phyloP scores from a whole-genome alignment of 2,113 vertebrate genomes.

The Ictalurus furcatus region DNA sequence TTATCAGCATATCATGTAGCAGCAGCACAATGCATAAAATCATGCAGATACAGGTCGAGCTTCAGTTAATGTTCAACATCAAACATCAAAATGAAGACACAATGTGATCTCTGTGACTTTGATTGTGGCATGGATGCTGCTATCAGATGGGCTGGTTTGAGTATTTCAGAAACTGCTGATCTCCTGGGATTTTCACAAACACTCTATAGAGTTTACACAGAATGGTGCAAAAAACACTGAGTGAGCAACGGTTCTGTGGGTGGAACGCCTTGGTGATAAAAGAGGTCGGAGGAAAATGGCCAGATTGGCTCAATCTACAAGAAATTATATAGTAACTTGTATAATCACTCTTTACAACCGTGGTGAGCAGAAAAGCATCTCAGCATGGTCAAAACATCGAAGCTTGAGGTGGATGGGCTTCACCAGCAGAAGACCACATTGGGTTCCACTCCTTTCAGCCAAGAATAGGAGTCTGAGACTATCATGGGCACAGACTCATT shows the following conservation, averaged over 20 bases:
- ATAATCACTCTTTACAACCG: background rate
- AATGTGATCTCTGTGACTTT: too few species aligned
- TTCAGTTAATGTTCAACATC: background rate
- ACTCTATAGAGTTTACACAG: background rate
- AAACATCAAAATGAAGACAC: background rate
- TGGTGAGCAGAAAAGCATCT: background rate
- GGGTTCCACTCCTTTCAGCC: background rate
- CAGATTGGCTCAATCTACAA: background rate
- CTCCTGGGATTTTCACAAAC: background rate
- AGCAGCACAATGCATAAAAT: background rate
- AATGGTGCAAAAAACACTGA: background rate
- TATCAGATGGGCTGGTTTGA: background rate
- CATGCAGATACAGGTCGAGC: background rate
- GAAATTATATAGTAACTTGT: background rate
- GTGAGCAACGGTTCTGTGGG: background rate
- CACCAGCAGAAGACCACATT: background rate
- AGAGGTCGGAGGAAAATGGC: background rate
- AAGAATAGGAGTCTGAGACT: background rate
- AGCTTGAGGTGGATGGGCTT: background rate
- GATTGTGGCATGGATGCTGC: too few species aligned
- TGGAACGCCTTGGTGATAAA: background rate
- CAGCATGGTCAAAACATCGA: background rate
- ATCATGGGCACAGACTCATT: background rate
- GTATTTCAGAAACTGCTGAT: background rate
- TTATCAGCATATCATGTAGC: background rate